Evolutionary conservation across 2,113 vertebrate species (phyloP).

Genomic region (Trematomus loennbergii): DNA sequence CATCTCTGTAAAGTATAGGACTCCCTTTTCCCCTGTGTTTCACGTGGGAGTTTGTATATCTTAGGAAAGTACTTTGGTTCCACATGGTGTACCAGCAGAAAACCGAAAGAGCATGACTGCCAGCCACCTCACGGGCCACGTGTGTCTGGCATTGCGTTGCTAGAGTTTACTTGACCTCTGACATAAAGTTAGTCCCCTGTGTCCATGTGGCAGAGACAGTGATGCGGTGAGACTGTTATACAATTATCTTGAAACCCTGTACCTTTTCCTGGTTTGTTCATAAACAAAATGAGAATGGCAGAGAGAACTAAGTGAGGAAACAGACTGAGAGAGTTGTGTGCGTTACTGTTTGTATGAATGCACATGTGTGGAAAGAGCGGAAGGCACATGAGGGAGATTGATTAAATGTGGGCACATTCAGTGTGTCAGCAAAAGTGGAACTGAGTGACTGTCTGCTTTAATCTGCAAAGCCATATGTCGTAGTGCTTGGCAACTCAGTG

Average conservation of each 20-base stretch:
- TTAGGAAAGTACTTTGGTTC: slow-evolving; percentile 29
- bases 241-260: slow-evolving; percentile 29
- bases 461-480: slow-evolving; percentile 49
- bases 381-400: slow-evolving; percentile 43
- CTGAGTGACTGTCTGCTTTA: slow-evolving; percentile 53
- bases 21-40: slow-evolving; percentile 27
- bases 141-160: slow-evolving; percentile 38
- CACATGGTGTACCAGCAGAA: slow-evolving; percentile 20
- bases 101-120: slow-evolving; percentile 14
- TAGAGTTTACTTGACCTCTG: slow-evolving; percentile 71
- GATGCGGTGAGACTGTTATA: slow-evolving; percentile 42
- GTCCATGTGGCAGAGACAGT: slow-evolving; percentile 52
- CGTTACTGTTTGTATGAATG: slow-evolving; percentile 3
- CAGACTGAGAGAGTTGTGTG: slow-evolving; percentile 17
- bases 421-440: slow-evolving; percentile 56
- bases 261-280: slow-evolving; percentile 18
- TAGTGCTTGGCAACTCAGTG: slow-evolving; percentile 9
- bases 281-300: slow-evolving; percentile 51
- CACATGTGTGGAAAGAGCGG: slow-evolving; percentile 22
- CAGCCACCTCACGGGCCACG: slow-evolving; percentile 25
- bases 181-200: slow-evolving; percentile 48
- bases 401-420: slow-evolving; percentile 54
- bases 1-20: slow-evolving; percentile 9
- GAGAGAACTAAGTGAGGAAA: slow-evolving; percentile 17
- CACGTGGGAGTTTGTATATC: slow-evolving; percentile 41